These are phyloP conservation scores for Eristalis tenax DNA, from an alignment of 2,888 invertebrate species.

Conservation along the genomic window DNA sequence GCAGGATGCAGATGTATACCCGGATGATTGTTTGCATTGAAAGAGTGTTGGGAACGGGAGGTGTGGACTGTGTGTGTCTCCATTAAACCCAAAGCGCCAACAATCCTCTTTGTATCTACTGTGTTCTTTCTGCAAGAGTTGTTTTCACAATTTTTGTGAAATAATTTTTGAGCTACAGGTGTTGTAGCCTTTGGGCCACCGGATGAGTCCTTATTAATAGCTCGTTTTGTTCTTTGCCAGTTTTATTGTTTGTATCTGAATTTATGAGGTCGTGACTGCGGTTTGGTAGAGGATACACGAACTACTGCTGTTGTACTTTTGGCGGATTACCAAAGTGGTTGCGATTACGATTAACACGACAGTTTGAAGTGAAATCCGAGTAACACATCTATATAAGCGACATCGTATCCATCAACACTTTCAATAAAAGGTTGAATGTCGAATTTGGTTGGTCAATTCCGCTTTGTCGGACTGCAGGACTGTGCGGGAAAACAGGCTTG, in stretches of 20 bases:
- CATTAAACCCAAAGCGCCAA: constrained; percentile 36
- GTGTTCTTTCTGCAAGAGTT: constrained; percentile 24
- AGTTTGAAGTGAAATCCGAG: background rate
- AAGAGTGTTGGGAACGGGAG: background rate
- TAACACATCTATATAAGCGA: too few species aligned
- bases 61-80: constrained; percentile 21
- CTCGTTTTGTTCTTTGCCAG: constrained; percentile 4
- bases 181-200: constrained; percentile 21
- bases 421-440: too few species aligned
- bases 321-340: background rate
- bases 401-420: too few species aligned
- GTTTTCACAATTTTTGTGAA: constrained; percentile 11
- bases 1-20: constrained; percentile 57
- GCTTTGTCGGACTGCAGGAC: too few species aligned
- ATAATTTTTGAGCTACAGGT: constrained; percentile 50
- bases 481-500: too few species aligned
- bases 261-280: constrained; percentile 24
- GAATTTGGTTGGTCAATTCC: too few species aligned
- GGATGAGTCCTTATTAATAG: constrained; percentile 27
- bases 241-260: constrained; percentile 31
- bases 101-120: constrained; percentile 7
- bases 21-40: constrained; percentile 30
- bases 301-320: constrained; percentile 9
- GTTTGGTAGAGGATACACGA: constrained; percentile 11
- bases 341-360: background rate